Conservation (phyloP, 2,797 vertebrate genomes). For the Pipistrellus kuhlii region DNA sequence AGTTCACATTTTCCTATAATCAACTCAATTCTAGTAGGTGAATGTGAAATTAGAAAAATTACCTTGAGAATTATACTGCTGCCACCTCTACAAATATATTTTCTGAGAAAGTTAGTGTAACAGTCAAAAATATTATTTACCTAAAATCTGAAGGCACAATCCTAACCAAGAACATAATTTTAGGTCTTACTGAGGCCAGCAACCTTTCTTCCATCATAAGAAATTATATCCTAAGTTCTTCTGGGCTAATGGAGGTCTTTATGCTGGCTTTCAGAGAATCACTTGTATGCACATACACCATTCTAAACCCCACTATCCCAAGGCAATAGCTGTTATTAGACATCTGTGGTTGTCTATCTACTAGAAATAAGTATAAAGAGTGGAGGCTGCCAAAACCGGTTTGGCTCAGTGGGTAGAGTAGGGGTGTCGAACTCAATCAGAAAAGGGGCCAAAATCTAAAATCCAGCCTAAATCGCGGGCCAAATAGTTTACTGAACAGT, state of each 20-base stretch:
- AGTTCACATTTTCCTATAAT: background rate
- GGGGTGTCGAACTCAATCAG: too few species aligned
- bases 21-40: background rate
- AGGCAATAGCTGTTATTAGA: background rate
- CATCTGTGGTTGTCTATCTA: background rate
- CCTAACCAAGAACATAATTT: background rate
- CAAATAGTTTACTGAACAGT: too few species aligned
- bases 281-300: background rate
- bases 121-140: background rate
- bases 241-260: background rate
- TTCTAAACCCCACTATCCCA: background rate
- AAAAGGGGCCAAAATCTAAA: too few species aligned
- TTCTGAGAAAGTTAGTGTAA: background rate
- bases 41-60: constrained; percentile 16
- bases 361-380: background rate
- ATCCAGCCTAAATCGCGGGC: too few species aligned
- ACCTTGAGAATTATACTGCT: background rate
- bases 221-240: background rate
- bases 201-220: background rate
- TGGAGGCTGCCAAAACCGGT: background rate
- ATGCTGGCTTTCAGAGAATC: background rate
- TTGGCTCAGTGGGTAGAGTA: too few species aligned
- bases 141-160: background rate
- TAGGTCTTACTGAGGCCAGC: background rate
- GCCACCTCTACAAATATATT: background rate